Evolutionary conservation across 2,113 vertebrate species (phyloP), one percentile per base, ranked within the genome.

Genomic region (Lamprotornis superbus): DNA sequence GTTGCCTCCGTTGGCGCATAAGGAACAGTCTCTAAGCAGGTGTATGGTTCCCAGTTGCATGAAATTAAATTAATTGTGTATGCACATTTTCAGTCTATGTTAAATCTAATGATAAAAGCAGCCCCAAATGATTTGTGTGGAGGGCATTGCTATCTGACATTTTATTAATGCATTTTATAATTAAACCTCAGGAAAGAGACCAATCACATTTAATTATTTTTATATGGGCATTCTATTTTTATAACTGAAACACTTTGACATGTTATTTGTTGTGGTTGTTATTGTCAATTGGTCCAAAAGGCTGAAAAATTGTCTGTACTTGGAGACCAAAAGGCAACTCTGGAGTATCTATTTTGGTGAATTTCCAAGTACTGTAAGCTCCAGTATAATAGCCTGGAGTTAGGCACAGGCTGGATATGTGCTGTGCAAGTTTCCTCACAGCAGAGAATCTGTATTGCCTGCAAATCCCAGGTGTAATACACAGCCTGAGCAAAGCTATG

Each of bases 141-240:
- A 81, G 93, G 96, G 52, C 77, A 96, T 49, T 64, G 24, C 74
- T 95, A 57, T 88, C 86, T 96, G 56, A 50, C 49, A 90, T 83
- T 93, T 93, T 89, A 93, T 91, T 95, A 94, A 95, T 96, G 89
- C 22, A 86, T 94, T 97, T 96, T 94, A 87, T 97, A 97, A 97
- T 97, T 96, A 96, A 94, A 90, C 28, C 70, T 94, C 84, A 68
- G 90, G 80, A 95, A 97, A 86, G 82, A 89, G 59, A 93, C 84
- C 91, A 96, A 96, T 96, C 86, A 84, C 55, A 50, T 42, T 85
- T 85, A 86, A 86, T 92, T 91, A 33, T 44, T 95, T 78, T 87
- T 89, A 77, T 64, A 79, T 27, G 11, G 50, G 71, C 56, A 86
- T 81, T 95, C 78, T 89, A 61, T 61, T 89, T 96, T 94, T 95